These are phyloP conservation scores for Pedionomus torquatus DNA, from an alignment of 2,113 vertebrate genomes.

Conservation along the genomic window DNA sequence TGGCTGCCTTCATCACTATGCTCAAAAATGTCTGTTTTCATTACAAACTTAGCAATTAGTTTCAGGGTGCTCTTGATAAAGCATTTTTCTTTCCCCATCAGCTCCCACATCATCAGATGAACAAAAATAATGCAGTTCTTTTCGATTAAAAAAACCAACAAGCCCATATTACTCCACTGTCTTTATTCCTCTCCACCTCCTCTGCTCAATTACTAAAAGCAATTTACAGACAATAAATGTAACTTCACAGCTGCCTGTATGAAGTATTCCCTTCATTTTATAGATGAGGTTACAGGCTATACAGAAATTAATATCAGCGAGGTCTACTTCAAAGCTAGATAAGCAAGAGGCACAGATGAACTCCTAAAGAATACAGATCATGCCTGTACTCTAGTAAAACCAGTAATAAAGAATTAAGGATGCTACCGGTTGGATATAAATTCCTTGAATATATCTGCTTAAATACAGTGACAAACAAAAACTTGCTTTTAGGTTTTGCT, in stretches of 20 bases:
- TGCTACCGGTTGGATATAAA: conserved; percentile 6
- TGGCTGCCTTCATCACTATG: conserved; percentile 36
- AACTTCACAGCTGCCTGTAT: conserved; percentile 67
- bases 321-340: conserved; percentile 52
- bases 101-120: not conserved
- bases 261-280: conserved; percentile 66
- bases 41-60: conserved; percentile 40
- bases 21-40: conserved; percentile 34
- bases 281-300: conserved; percentile 62
- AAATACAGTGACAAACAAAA: conserved; percentile 36
- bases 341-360: conserved; percentile 43
- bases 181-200: conserved; percentile 57
- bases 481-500: not conserved
- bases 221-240: conserved; percentile 70
- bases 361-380: conserved; percentile 44
- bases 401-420: conserved; percentile 45
- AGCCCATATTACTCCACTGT: conserved; percentile 40
- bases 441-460: conserved; percentile 10
- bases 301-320: conserved; percentile 54
- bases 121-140: conserved; percentile 47
- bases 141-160: not conserved
- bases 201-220: conserved; percentile 67
- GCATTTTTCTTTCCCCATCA: conserved; percentile 36
- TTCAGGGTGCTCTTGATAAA: conserved; percentile 12
- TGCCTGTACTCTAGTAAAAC: conserved; percentile 2